phyloP scores from a whole-genome alignment of 2,888 invertebrate species.

The Drosophila nigricruria region DNA sequence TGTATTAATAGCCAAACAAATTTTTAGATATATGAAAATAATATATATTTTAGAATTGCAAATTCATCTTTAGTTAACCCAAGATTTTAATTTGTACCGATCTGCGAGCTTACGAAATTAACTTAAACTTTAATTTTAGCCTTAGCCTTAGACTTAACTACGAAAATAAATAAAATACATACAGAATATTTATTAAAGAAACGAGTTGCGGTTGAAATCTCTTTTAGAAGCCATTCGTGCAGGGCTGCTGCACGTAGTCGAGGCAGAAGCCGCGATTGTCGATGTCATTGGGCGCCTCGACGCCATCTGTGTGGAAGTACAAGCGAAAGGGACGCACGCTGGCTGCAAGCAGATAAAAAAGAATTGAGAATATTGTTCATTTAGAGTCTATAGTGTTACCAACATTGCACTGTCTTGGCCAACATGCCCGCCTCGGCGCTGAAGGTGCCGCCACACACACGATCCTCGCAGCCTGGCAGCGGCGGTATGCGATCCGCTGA shows the following conservation, averaged over 20 bases:
- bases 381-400: constrained; percentile 80
- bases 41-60: constrained; percentile 32
- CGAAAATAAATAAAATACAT: constrained; percentile 68
- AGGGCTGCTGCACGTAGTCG: constrained; percentile 94
- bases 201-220: background rate
- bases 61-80: constrained; percentile 16
- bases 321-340: constrained; percentile 92
- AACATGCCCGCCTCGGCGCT: constrained; percentile 90
- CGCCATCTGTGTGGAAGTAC: constrained; percentile 91
- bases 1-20: constrained; percentile 72
- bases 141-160: constrained; percentile 64
- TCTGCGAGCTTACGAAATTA: constrained; percentile 58
- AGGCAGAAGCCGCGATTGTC: constrained; percentile 93
- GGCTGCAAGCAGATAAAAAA: constrained; percentile 86
- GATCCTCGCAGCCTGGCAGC: constrained; percentile 90
- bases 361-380: too few relatives aligned
- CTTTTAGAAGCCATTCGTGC: constrained; percentile 87
- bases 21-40: constrained; percentile 26
- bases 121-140: constrained; percentile 43
- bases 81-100: constrained; percentile 59
- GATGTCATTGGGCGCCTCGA: constrained; percentile 91
- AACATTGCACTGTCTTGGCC: constrained; percentile 90
- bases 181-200: constrained; percentile 48
- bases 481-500: constrained; percentile 86
- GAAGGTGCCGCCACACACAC: constrained; percentile 93